Evolutionary conservation across 2,797 vertebrate species (phyloP).

Genomic region (Delichon dasypus): DNA sequence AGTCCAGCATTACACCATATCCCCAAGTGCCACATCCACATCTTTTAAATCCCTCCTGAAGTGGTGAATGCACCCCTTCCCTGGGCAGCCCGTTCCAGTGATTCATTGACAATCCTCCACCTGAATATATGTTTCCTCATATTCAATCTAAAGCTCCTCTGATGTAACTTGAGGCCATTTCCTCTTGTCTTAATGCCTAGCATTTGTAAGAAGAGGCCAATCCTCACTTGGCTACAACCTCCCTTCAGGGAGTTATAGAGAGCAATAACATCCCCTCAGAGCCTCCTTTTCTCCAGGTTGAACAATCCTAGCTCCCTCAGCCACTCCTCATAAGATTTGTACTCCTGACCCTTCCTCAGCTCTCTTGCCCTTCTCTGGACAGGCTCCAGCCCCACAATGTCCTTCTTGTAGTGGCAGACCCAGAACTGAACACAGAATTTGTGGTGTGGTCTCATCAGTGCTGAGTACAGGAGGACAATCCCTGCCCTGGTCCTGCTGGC

Average conservation of each 20-base stretch:
- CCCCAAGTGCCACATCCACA: too few species aligned
- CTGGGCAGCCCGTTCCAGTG: neutral
- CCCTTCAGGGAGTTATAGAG: neutral
- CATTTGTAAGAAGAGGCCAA: rapidly evolving
- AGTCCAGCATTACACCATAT: neutral
- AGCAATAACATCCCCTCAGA: neutral
- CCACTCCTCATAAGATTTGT: rapidly evolving
- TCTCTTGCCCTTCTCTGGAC: rapidly evolving
- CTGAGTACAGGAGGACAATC: rapidly evolving
- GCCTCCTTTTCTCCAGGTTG: neutral
- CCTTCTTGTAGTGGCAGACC: rapidly evolving
- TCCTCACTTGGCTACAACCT: rapidly evolving
- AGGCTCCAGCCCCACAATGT: rapidly evolving
- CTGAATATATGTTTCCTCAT: neutral
- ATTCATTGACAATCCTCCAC: neutral
- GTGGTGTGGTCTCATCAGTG: rapidly evolving
- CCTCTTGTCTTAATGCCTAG: neutral
- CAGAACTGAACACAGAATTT: rapidly evolving
- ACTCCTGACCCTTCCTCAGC: neutral
- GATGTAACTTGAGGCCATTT: neutral
- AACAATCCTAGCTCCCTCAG: neutral
- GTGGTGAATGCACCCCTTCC: neutral
- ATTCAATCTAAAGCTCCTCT: neutral
- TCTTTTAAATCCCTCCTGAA: neutral
- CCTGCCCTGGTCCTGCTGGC: rapidly evolving